Conservation (phyloP, 2,888 invertebrate genomes). For the Osmoderma eremita region DNA sequence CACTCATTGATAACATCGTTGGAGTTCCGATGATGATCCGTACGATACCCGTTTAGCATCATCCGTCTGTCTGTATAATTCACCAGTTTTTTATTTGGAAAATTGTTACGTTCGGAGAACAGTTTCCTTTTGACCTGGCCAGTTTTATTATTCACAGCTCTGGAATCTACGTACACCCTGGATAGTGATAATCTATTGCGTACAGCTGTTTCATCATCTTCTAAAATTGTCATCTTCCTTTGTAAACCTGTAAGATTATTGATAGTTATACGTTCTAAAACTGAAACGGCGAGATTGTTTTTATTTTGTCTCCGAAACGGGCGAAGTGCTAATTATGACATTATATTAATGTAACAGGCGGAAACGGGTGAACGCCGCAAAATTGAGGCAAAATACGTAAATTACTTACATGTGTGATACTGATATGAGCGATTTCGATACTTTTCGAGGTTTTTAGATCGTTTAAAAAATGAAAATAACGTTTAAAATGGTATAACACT, state of each 20-base stretch:
- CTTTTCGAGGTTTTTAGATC: constrained; percentile 28
- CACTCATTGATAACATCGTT: constrained; percentile 52
- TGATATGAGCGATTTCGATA: constrained; percentile 37
- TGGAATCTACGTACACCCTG: constrained; percentile 44
- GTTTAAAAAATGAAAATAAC: constrained; percentile 27
- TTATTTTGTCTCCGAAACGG: not conserved
- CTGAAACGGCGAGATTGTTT: not conserved
- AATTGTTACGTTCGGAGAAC: constrained; percentile 4
- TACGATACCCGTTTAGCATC: constrained; percentile 63
- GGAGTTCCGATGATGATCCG: constrained; percentile 50
- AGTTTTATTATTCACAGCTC: constrained; percentile 23
- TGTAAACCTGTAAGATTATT: constrained; percentile 55
- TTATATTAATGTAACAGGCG: constrained; percentile 12
- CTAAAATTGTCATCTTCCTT: constrained; percentile 62
- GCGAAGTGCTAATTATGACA: constrained; percentile 35
- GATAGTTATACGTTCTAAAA: not conserved
- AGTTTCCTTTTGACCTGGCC: constrained; percentile 42
- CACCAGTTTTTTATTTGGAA: constrained; percentile 38
- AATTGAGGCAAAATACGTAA: not conserved
- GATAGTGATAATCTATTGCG: constrained; percentile 54
- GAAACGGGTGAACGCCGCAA: constrained; percentile 27
- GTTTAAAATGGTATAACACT: constrained; percentile 16
- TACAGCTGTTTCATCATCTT: constrained; percentile 58
- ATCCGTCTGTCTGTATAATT: constrained; percentile 47
- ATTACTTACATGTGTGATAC: constrained; percentile 51